Base-by-base conservation (phyloP, 2,797 vertebrate genomes). In the Anguilla obscura region DNA sequence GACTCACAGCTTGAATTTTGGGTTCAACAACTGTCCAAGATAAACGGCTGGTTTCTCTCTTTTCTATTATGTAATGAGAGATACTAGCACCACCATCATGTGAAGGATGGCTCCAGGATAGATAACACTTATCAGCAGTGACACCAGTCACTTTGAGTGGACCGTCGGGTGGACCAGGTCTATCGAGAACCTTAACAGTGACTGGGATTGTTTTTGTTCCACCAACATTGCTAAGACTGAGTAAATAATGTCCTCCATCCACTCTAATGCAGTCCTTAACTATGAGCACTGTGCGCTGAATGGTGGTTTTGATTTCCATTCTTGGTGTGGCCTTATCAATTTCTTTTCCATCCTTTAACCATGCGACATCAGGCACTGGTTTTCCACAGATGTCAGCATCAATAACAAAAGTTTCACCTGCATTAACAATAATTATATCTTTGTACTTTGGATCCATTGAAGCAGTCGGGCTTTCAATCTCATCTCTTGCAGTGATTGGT, bases 391-490 rank as follows among this genome's bases (percentile, higher is more conserved):
- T 97, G 90, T 99, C 98, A 91, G 98, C 98, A 94, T 98, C 97
- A 89, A 99, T 96, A 92, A 95, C 92, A 93, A 99, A 96, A 88
- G 96, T 96, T 91, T 99, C 97, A 91, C 98, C 98, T 89, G 98
- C 98, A 91, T 91, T 97, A 86, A 99, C 95, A 92, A 98, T 89
- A 92, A 99, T 98, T 54, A 97, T 93, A 92, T 99, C 98, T 93
- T 97, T 99, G 90, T 99, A 99, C 93, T 99, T 99, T 88, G 98
- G 98, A 96, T 99, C 99, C 94, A 99, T 92, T 84, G 99, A 99
- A 89, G 97, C 98, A 79, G 94, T 96, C 87, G 99, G 99, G 93
- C 97, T 95, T 95, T 99, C 98, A 91, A 99, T 97, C 96, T 99
- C 98, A 95, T 99, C 98, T 94, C 97, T 97, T 82, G 97, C 97